These are phyloP conservation scores for Nasonovia ribisnigri DNA, from an alignment of 2,888 invertebrate species.

Conservation along the genomic window DNA sequence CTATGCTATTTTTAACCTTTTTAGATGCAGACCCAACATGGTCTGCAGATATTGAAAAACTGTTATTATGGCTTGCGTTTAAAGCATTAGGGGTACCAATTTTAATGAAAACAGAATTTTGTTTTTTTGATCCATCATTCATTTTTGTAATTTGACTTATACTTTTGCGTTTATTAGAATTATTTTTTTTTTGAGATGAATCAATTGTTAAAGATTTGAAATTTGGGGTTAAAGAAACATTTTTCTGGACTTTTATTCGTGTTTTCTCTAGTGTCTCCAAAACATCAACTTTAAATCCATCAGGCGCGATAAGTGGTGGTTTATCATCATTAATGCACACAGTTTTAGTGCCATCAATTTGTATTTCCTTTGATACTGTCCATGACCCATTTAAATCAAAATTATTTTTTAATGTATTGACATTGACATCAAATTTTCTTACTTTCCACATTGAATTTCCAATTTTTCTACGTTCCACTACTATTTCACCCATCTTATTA, in stretches of 20 bases:
- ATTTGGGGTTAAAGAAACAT: background rate
- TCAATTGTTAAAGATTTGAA: conserved; percentile 1
- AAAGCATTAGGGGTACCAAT: background rate
- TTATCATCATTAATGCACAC: background rate
- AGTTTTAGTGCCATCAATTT: background rate
- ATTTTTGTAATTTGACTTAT: background rate
- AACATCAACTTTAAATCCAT: conserved; percentile 38
- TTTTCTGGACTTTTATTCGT: background rate
- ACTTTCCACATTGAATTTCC: conserved; percentile 59
- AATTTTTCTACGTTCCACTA: conserved; percentile 50
- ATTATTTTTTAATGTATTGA: conserved; percentile 25
- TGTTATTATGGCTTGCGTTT: background rate
- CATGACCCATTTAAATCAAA: conserved; percentile 45
- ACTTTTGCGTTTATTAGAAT: background rate
- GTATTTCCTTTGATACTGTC: conserved; percentile 53
- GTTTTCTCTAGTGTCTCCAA: background rate
- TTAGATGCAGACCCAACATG: background rate
- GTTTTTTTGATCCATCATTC: background rate
- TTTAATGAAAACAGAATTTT: background rate
- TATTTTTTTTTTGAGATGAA: conserved; percentile 3
- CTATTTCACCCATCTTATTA: conserved; percentile 44
- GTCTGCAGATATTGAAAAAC: background rate
- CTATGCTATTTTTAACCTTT: too few species aligned
- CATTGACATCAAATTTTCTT: conserved; percentile 40
- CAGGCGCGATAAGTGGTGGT: background rate